Base-by-base conservation (phyloP, 1,140 invertebrate genomes). In the Apocrypta bakeri region DNA sequence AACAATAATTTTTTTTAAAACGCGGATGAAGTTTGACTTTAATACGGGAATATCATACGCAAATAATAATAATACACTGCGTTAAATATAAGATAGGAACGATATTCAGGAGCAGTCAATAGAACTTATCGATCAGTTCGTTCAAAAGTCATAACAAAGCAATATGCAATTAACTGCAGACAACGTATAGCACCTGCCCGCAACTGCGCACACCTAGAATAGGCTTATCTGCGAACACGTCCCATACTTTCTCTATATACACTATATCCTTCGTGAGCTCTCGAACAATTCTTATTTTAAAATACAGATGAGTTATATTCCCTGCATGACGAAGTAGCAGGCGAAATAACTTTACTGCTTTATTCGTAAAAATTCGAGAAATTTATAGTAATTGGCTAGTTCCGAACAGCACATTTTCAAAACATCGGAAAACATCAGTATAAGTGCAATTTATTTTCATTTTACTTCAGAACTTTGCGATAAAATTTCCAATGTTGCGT, bases 201-300 rank as follows among this genome's bases (percentile, higher is more conserved):
- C 3, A 14, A 48, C 14, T 48, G 42, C 42, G 48, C 48, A 56
- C 42, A 17, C 14, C 11, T 48, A 56, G 48, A 56, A 56, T 56
- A 73, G 37, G 27, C 33, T 73, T 73, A 73, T 73, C 37, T 42
- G 48, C 48, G 71, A 73, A 48, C 33, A 73, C 33, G 71, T 73
- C 71, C 8, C 37, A 40, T 74, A 17, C 72, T 74, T 61, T 74
- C 42, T 48, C 25, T 74, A 56, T 29, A 25, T 74, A 74, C 40
- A 31, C 71, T 48, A 17, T 61, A 74, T 29, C 21, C n/a, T 33
- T 21, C 29, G 8, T 9, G 24, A 75, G 8, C 17, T 25, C 31
- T 75, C 27, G 12, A 75, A 63, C 2, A 75, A 75, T 14, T 75
- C n/a, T 75, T 75, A 75, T 75, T 75, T 21, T 21, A 21, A 56